Evolutionary conservation across 2,797 vertebrate genomes (phyloP).

Genomic region (Bothrops alternatus): DNA sequence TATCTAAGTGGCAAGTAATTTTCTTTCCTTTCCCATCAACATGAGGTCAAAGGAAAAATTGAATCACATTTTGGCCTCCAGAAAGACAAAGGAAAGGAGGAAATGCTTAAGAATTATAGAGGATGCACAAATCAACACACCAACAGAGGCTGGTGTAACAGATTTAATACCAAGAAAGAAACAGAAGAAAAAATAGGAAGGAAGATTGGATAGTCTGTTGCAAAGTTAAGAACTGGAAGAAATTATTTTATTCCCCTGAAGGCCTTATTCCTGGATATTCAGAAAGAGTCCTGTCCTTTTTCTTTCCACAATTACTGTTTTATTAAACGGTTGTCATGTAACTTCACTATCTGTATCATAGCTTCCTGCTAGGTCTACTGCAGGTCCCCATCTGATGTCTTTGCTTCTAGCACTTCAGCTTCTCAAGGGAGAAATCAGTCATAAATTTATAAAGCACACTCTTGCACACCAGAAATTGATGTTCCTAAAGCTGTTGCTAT

Average conservation of each 20-base stretch:
- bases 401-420: slow-evolving; percentile 19
- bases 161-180: not conserved
- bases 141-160: not conserved
- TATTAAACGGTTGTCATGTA: slow-evolving; percentile 15
- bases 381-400: slow-evolving; percentile 11
- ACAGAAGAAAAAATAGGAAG: not conserved
- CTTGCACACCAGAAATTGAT: slow-evolving; percentile 33
- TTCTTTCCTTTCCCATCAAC: not conserved
- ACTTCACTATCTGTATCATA: not conserved
- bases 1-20: not conserved
- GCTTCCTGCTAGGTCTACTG: slow-evolving; percentile 20
- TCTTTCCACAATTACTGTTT: not conserved
- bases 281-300: not conserved
- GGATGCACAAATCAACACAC: not conserved
- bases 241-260: not conserved
- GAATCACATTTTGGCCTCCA: not conserved
- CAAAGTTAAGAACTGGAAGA: not conserved
- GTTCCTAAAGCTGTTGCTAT: slow-evolving; percentile 41
- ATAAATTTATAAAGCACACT: slow-evolving; percentile 46
- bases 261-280: not conserved
- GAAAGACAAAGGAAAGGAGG: not conserved
- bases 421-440: slow-evolving; percentile 41
- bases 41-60: not conserved
- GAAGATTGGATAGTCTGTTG: not conserved
- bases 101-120: not conserved